Evolutionary conservation across 2,113 vertebrate species (phyloP), one percentile per base, ranked within the genome.

Genomic region (Perca flavescens): DNA sequence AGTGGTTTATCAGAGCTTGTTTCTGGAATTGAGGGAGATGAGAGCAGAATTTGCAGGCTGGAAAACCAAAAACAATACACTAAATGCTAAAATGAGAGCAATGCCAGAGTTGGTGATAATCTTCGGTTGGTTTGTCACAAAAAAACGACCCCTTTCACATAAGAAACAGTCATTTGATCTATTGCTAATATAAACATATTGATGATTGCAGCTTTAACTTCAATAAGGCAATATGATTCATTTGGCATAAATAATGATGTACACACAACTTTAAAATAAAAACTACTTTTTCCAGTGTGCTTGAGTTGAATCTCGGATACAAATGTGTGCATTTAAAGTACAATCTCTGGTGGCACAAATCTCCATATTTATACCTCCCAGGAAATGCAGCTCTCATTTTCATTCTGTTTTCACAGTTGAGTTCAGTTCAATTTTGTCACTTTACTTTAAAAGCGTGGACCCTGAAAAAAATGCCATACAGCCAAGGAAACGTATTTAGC

Each of bases 361-460:
- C 60, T 82, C 40, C 76, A 83, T 72, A 76, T 78, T 63, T 65
- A 43, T 68, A 46, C 40, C 72, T n/a, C 9, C 34, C 53, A 52
- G 19, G 67, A 78, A 72, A 73, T 13, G 28, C 17, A 60, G 40
- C 43, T 68, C 58, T 64, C 22, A 12, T 54, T 80, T 66, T 83
- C 56, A 31, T 52, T 82, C 46, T 56, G 46, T 68, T 65, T 77
- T 75, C 82, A 71, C 65, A 57, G 60, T 60, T 69, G 25, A 70
- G n/a, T 43, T 72, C 28, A 66, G 28, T 57, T 78, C 28, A 14
- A 6, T 81, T 77, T 54, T 66, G 63, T 71, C 40, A 77, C 25
- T 67, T 62, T 58, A 28, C 22, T 56, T 63, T 66, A 65, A 80
- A 66, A n/a, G 16, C 4, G 2, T 15, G 21, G 3, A 36, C 52